Base-by-base conservation (phyloP, 2,888 invertebrate genomes). In the Aspidiotus destructor region DNA sequence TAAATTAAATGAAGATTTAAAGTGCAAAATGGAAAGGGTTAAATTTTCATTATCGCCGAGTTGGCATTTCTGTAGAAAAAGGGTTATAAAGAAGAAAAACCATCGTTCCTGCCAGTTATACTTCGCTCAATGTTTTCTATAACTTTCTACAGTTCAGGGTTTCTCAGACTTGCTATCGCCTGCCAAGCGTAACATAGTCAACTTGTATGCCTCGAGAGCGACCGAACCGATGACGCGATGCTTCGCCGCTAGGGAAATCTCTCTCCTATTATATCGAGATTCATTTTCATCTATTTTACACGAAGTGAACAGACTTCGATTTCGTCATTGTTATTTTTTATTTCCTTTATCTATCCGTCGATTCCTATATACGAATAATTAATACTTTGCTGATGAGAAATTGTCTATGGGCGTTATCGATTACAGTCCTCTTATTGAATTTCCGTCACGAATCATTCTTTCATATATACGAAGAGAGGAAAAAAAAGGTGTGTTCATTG, bases 1-100 rank as follows among this genome's bases (percentile, higher is more conserved):
- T 65, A 65, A 65, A 65, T 65, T 65, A 65, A 65, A 65, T 65
- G 65, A 65, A 65, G 65, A 65, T 65, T 65, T 65, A 65, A 65
- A 65, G 65, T 65, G 65, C 65, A 65, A 65, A 65, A 65, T 65
- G 55, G 65, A 65, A 65, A 65, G 65, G 65, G 65, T 65, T 65
- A 65, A 65, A 65, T 65, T 65, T 65, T 65, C 65, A 65, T 65
- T 65, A 65, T 65, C 65, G 65, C 65, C 65, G 65, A 65, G 65
- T 65, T 65, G 65, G 65, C 65, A 65, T 65, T 65, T 65, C 65
- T 65, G 65, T 58, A 65, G 65, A 65, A 65, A 65, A 65, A 65
- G 65, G 65, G 65, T 65, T 65, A 58, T 65, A 65, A 65, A 65
- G 65, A 65, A 65, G 65, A 65, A 65, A 65, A 65, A 65, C 65